A percentile compares a stretch with the other conserved stretches of the same genome.
Conservation (phyloP, 37 sponge, comb jelly and placozoan genomes). For the Theonella swinhoei region DNA sequence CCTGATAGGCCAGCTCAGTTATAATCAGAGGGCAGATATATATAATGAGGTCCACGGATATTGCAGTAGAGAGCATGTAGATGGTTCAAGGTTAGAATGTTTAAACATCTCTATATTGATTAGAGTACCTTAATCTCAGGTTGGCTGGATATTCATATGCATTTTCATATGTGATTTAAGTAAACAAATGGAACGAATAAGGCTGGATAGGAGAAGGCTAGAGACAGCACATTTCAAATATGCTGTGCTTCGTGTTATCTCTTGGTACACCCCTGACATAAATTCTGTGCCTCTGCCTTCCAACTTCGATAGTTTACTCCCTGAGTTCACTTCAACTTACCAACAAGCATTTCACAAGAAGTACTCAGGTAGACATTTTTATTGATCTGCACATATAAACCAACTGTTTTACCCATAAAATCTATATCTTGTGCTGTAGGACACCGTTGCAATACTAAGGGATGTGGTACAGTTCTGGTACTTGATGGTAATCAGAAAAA, state of each 20-base stretch:
- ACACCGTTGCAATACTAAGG: slow-evolving; percentile 14
- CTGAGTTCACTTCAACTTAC: slow-evolving; percentile 13
- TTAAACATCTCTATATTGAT: background rate
- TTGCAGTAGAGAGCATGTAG: background rate
- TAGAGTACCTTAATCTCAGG: too few species aligned
- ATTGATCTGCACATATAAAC: background rate
- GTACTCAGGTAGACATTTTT: slow-evolving; percentile 20
- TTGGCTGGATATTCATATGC: too few species aligned
- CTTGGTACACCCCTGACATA: slow-evolving; percentile 4
- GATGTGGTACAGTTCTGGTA: slow-evolving; percentile 31
- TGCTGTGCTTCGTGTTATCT: slow-evolving; percentile 8
- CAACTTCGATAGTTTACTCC: background rate
- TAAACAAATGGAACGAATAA: background rate
- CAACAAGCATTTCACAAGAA: slow-evolving; percentile 12
- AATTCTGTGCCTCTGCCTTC: background rate
- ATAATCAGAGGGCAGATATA: slow-evolving; percentile 42
- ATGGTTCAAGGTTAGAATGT: background rate
- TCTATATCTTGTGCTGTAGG: too few species aligned
- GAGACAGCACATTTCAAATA: slow-evolving; percentile 32
- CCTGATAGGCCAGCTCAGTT: slow-evolving; percentile 38
- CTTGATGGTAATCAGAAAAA: slow-evolving; percentile 49
- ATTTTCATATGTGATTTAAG: background rate
- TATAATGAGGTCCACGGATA: slow-evolving; percentile 26
- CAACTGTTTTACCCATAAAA: too few species aligned
- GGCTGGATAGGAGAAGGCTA: slow-evolving; percentile 31